Base-by-base conservation (phyloP, 1,140 invertebrate genomes). In the Zaprionus taronus region DNA sequence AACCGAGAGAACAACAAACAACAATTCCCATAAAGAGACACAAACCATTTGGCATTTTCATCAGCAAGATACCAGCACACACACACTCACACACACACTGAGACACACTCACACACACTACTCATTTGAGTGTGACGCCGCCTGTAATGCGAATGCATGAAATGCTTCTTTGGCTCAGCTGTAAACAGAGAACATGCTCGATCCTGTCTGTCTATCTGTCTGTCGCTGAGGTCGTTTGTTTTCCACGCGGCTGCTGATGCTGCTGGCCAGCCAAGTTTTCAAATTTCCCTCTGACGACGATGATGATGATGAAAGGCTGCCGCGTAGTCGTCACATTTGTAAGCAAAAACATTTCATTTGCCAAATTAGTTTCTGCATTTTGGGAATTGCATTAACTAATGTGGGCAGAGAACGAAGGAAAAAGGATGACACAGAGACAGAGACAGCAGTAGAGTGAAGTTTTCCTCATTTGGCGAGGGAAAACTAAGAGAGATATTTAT, bases 11-110 rank as follows among this genome's bases (percentile, higher is more conserved):
- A 75, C 66, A 79, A 89, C 78, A 81, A 90, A 89, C 84, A 89
- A 89, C 84, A 90, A 89, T 89, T 89, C 85, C 85, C 84, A 89
- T 89, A 84, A 89, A 89, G 85, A 81, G 84, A 87, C 78, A 84
- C 84, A 87, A 90, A 68, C 81, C 84, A 87, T 87, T 90, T 87
- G 85, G 69, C 81, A 89, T 90, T 85, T 87, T 80, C 84, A 87
- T 87, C 84, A 87, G 81, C 78, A 64, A 66, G 68, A 73, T 65
- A 80, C 64, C 74, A 67, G 69, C 72, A 68, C 53, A 61, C 53
- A 61, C 56, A 78, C 61, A 65, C 75, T 47, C 67, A 66, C 64
- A 56, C 49, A 66, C 49, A 64, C 44, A 68, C 65, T 63, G 60
- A 77, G 26, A 47, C 49, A 62, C 74, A 36, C 41, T 38, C 36